phyloP scores from a whole-genome alignment of 30 jellyfish, hydroid and myxozoan genomes.

The Euphysa ruthae region DNA sequence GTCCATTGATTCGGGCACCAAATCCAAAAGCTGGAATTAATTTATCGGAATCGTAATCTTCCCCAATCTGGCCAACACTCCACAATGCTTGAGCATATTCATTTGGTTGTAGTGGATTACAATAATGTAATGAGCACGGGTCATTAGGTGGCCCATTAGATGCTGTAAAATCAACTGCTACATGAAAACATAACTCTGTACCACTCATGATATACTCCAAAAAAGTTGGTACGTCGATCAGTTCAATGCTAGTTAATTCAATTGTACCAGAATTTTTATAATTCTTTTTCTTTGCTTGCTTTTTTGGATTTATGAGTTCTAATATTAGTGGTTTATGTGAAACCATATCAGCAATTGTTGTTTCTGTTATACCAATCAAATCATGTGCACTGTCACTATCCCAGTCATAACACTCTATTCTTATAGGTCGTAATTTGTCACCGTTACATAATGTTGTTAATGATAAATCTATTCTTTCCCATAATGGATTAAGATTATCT shows the following conservation, averaged over 20 bases:
- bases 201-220: constrained; percentile 72
- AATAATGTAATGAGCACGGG: constrained; percentile 82
- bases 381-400: constrained; percentile 88
- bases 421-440: constrained; percentile 55
- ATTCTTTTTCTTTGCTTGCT: constrained; percentile 55
- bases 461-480: constrained; percentile 53
- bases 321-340: constrained; percentile 18
- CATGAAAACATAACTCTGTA: constrained; percentile 65
- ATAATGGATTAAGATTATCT: constrained; percentile 63
- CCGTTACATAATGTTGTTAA: constrained; percentile 67
- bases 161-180: constrained; percentile 95
- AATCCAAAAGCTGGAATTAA: constrained; percentile 88
- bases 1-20: constrained; percentile 63
- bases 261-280: constrained; percentile 70
- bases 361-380: constrained; percentile 58
- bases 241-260: constrained; percentile 18
- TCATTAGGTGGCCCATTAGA: constrained; percentile 78
- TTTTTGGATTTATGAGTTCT: constrained; percentile 64
- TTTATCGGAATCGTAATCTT: constrained; percentile 87
- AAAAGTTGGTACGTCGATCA: constrained; percentile 45
- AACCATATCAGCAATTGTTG: constrained; percentile 47
- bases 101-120: constrained; percentile 51
- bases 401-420: constrained; percentile 89
- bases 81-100: constrained; percentile 66
- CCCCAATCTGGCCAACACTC: constrained; percentile 83